These are phyloP conservation scores for Ochropleura plecta DNA, from an alignment of 2,888 invertebrate genomes.

Conservation along the genomic window DNA sequence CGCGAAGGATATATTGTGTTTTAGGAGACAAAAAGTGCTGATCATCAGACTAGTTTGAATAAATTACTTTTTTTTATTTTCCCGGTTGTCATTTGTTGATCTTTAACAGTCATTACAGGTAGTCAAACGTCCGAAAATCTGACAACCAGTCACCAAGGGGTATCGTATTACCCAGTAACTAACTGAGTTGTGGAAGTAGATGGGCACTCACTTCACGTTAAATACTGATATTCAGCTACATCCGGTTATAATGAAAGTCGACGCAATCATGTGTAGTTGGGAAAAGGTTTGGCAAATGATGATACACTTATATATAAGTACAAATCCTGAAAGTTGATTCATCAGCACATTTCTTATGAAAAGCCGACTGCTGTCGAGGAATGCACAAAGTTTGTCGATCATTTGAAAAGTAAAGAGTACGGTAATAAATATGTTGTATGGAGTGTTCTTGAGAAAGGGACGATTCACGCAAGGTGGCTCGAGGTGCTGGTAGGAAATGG, in stretches of 20 bases:
- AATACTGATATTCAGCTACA: not conserved
- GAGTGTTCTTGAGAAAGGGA: too few relatives aligned
- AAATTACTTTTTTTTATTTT: not conserved
- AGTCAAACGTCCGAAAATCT: not conserved
- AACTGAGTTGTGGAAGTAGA: too few relatives aligned
- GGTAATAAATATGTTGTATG: too few relatives aligned
- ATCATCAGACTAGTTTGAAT: too few relatives aligned
- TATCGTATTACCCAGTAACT: not conserved
- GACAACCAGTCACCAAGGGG: not conserved
- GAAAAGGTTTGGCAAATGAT: not conserved
- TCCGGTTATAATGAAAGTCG: not conserved
- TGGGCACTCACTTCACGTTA: not conserved
- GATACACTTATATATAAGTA: not conserved
- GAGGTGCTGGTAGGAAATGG: too few relatives aligned
- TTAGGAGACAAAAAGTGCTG: too few relatives aligned
- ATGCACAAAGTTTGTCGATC: too few relatives aligned
- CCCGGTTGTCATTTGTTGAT: not conserved
- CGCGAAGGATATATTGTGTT: too few relatives aligned
- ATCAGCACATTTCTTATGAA: too few relatives aligned
- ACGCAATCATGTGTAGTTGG: not conserved
- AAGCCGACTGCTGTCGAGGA: too few relatives aligned
- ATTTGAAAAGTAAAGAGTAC: too few relatives aligned
- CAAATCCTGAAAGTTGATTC: not conserved
- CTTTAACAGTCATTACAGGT: not conserved
- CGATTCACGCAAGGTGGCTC: too few relatives aligned